Base-by-base conservation (phyloP, 2,888 invertebrate genomes). In the Linhomoeus sp. region DNA sequence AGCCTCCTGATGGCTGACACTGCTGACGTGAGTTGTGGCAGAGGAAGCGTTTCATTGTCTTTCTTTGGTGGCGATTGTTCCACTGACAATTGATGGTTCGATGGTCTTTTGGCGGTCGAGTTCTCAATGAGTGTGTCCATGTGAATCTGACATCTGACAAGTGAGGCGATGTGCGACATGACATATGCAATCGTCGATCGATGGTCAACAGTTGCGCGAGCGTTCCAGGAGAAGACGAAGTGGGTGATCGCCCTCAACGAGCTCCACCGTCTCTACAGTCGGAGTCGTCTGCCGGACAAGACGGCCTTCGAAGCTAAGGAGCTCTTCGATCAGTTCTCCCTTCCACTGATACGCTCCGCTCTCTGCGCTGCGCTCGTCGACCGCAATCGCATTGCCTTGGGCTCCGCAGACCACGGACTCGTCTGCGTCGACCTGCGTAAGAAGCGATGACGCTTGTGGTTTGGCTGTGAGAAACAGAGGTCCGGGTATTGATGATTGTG, bases 191-290 rank as follows among this genome's bases (percentile, higher is more conserved):
- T n/a, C n/a, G n/a, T n/a, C n/a, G n/a, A n/a, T n/a, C n/a, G n/a
- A n/a, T n/a, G n/a, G n/a, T n/a, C n/a, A n/a, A n/a, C n/a, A n/a
- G n/a, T n/a, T n/a, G n/a, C n/a, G n/a, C n/a, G n/a, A n/a, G n/a
- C n/a, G n/a, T n/a, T n/a, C n/a, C 47, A 53, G 46, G 92, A 94
- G 68, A 87, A 88, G 68, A 83, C 84, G 41, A 90, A 92, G 68
- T 94, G 94, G 94, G 87, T 94, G 45, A 86, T 88, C 40, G 90
- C 94, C 15, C 72, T 94, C 47, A 85, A 82, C 56, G 92, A 94
- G 70, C 73, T 94, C 55, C 90, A 90, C 72, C 78, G 66, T 83
- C 87, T 63, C 37, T 49, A 60, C 26, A 51, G 54, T 36, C 51
- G 54, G 40, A 53, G 53, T 22, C 33, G 39, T 3, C 38, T 50